Evolutionary conservation across 2,797 vertebrate species (phyloP).

Genomic region (Schizothorax lantsangensis): DNA sequence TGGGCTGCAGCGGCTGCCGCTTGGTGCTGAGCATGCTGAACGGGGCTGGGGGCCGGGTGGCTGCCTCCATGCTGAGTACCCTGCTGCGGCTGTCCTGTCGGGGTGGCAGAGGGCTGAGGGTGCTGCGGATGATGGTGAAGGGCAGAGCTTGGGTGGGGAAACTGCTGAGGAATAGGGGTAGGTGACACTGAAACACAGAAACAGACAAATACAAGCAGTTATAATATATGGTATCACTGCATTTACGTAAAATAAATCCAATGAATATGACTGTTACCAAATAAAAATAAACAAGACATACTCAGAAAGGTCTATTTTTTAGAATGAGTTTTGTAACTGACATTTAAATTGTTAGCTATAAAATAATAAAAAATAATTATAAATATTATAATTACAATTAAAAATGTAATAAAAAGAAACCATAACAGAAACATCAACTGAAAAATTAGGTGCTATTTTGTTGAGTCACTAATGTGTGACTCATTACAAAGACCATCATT

Average conservation of each 20-base stretch:
- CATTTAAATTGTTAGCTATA: background rate
- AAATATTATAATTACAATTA: background rate
- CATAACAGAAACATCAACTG: background rate
- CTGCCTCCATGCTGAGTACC: conserved; percentile 90
- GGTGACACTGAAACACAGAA: conserved; percentile 85
- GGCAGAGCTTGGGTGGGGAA: conserved; percentile 90
- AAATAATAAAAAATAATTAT: background rate
- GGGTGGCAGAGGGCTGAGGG: conserved; percentile 96
- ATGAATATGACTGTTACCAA: background rate
- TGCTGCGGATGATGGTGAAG: conserved; percentile 93
- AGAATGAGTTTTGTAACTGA: background rate
- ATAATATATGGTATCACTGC: background rate
- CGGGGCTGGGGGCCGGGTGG: conserved; percentile 94
- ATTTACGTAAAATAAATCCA: background rate
- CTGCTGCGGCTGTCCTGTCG: conserved; percentile 91
- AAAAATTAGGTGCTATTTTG: background rate
- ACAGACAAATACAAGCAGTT: conserved; percentile 10
- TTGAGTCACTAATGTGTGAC: background rate
- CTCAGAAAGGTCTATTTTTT: background rate
- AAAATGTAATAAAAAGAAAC: background rate
- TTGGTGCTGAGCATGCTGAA: conserved; percentile 95
- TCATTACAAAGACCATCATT: conserved; percentile 12
- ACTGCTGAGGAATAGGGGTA: conserved; percentile 96
- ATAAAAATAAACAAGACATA: background rate
- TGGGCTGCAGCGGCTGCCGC: conserved; percentile 83